Evolutionary conservation across 2,888 invertebrate species (phyloP), one percentile per base, ranked within the genome.

Genomic region (Hirtodrosophila histrioides): DNA sequence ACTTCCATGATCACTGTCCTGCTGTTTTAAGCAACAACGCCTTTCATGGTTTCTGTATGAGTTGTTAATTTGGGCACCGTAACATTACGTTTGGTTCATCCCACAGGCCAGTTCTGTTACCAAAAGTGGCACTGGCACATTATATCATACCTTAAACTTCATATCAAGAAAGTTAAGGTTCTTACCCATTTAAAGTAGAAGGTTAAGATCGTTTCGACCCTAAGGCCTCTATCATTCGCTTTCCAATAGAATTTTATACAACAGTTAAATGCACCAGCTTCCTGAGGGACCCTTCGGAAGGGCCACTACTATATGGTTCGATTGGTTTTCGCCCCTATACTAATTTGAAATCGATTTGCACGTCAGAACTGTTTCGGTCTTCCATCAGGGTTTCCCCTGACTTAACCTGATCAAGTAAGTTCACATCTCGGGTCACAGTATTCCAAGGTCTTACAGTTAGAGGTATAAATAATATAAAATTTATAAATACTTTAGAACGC

Each of bases 1-100:
- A 95, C 94, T 95, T 95, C 94, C 94, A 94, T 94, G 94, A 93
- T 94, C 94, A 94, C 94, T 94, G 94, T 94, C 94, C 94, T 94
- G 68, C 94, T 93, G 94, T 94, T 94, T 93, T 92, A 91, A 93
- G 92, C 93, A 92, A 93, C 93, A 93, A 94, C 93, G 92, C 93
- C 93, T 93, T 94, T 93, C 92, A 92, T 93, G 93, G 60, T 64
- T 60, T 93, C 92, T 92, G 92, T 94, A 93, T 94, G 94, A 93
- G 94, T 93, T 94, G 94, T 94, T 93, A 94, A 69, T 65, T 71
- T 71, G 68, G 68, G 69, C 75, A 71, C 75, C 75, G 71, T 75
- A 80, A 82, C 73, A 93, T 93, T 91, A 92, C 94, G 94, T 94
- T 94, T 93, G 94, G 94, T 95, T 94, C 94, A 95, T 94, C 94